These are phyloP conservation scores for Spilosoma lubricipeda DNA, from an alignment of 2,888 invertebrate genomes.

Conservation along the genomic window DNA sequence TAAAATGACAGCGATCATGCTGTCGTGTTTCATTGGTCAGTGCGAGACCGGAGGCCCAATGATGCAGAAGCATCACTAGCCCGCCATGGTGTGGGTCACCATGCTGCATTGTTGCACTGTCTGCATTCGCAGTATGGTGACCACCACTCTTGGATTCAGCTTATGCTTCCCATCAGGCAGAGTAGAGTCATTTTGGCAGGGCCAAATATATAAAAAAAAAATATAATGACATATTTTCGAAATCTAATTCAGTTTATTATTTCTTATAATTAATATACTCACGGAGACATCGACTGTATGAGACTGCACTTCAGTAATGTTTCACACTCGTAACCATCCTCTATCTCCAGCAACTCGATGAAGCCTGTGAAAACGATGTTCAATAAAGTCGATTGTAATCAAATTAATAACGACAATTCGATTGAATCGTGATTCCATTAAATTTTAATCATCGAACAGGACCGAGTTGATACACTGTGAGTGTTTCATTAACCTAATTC, in stretches of 20 bases:
- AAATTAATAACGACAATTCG: slow-evolving; percentile 15
- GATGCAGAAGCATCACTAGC: no score
- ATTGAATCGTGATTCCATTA: slow-evolving; percentile 33
- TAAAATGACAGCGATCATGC: no score
- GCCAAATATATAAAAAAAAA: no score
- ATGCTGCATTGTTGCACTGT: no score
- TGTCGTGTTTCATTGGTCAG: no score
- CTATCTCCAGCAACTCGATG: slow-evolving; percentile 45
- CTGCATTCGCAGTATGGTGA: no score
- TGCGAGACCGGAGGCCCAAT: no score
- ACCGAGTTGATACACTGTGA: slow-evolving; percentile 37
- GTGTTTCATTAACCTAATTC: slow-evolving; percentile 51
- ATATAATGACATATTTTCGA: no score
- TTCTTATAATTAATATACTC: slow-evolving; percentile 55
- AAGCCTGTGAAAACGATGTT: slow-evolving; percentile 56
- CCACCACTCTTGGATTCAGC: no score
- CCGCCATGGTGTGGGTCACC: no score
- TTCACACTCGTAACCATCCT: slow-evolving; percentile 51
- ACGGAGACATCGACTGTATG: slow-evolving; percentile 56
- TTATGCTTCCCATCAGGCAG: no score
- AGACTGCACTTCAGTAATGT: slow-evolving; percentile 61
- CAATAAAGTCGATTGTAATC: slow-evolving; percentile 41
- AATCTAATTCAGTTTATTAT: neutral
- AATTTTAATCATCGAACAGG: slow-evolving; percentile 49
- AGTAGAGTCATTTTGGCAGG: no score